phyloP scores from a whole-genome alignment of 1,140 invertebrate genomes.

The Latrodectus geometricus region DNA sequence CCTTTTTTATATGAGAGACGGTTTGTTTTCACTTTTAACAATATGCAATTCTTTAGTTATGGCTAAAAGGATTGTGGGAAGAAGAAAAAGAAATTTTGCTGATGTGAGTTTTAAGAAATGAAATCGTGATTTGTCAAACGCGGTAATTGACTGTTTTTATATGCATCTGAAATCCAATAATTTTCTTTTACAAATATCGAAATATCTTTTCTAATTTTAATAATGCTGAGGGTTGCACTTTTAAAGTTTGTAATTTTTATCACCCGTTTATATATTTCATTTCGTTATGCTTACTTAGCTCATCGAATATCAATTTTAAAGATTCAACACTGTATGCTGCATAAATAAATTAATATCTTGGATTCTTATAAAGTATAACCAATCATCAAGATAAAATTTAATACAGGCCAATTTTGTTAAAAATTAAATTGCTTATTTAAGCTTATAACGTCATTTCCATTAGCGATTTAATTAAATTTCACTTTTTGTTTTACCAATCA shows the following conservation, averaged over 20 bases:
- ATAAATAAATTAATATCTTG: no score
- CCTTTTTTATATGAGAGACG: constrained; percentile 1
- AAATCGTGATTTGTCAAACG: constrained; percentile 17
- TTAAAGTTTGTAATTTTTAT: not conserved
- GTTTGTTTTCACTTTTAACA: not conserved
- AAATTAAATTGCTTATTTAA: no score
- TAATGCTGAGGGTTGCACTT: not conserved
- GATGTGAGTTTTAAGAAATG: constrained; percentile 8
- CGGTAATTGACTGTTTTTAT: constrained; percentile 30
- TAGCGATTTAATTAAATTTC: no score
- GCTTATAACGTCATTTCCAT: no score
- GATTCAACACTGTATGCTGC: no score
- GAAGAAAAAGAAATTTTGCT: not conserved
- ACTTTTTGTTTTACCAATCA: no score
- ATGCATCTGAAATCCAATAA: not conserved
- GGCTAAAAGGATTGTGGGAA: not conserved
- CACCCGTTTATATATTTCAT: not conserved
- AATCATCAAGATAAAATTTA: no score
- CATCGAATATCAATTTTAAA: no score
- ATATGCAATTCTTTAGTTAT: constrained; percentile 4
- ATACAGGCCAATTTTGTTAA: no score
- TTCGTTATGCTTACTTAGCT: not conserved
- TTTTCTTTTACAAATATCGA: constrained; percentile 4
- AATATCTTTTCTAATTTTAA: not conserved
- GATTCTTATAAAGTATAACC: no score